Percentiles rank a stretch among this genome's conserved stretches.
phyloP scores from a whole-genome alignment of 2,797 vertebrate genomes.

The Bucorvus abyssinicus region DNA sequence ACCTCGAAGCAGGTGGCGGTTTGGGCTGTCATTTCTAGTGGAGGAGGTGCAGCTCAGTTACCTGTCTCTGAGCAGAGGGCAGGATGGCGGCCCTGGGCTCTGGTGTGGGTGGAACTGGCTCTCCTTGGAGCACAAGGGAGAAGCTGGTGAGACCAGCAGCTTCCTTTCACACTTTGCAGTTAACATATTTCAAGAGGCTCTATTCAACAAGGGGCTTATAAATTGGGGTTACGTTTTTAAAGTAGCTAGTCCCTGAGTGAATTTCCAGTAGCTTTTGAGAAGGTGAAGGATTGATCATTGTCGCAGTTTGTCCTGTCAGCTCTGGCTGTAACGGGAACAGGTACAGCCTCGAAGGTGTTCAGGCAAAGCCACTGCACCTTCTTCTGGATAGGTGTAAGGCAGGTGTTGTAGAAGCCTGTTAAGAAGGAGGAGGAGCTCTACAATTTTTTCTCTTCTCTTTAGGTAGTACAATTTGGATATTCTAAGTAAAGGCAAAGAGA shows the following conservation, averaged over 20 bases:
- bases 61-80: too few relatives aligned
- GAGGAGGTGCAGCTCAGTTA: too few relatives aligned
- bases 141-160: background rate
- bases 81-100: too few relatives aligned
- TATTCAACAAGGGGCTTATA: background rate
- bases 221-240: background rate
- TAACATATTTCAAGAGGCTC: background rate
- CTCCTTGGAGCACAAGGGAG: too few relatives aligned
- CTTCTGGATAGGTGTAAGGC: background rate
- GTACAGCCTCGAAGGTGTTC: background rate
- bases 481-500: background rate
- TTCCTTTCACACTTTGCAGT: background rate
- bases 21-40: too few relatives aligned
- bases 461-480: background rate
- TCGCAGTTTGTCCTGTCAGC: background rate
- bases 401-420: background rate
- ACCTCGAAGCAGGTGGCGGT: too few relatives aligned
- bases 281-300: background rate
- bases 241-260: background rate
- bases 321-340: background rate
- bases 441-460: background rate
- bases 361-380: background rate
- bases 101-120: too few relatives aligned
- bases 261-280: background rate
- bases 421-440: background rate